These are phyloP conservation scores for Drosophila pectinifera DNA, from an alignment of 1,140 invertebrate genomes.

Conservation along the genomic window DNA sequence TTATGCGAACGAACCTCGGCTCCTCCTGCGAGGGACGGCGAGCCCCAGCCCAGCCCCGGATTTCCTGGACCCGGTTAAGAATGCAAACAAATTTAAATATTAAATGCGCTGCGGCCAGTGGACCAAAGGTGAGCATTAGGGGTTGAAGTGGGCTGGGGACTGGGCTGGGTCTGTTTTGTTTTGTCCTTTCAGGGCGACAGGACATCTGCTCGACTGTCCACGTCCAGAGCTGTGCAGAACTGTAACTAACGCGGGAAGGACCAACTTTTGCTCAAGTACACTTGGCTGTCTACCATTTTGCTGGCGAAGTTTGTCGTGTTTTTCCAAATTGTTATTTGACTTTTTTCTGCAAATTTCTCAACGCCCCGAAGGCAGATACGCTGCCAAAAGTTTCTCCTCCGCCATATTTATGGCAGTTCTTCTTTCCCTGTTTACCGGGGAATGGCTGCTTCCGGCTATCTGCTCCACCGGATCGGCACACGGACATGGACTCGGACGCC, in stretches of 20 bases:
- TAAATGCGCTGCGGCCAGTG: constrained; percentile 57
- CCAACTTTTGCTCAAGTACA: constrained; percentile 69
- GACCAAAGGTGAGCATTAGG: constrained; percentile 24
- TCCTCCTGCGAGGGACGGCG: constrained; percentile 35
- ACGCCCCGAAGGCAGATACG: constrained; percentile 58
- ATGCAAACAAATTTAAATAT: constrained; percentile 81
- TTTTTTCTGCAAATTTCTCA: constrained; percentile 61
- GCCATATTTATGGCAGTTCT: constrained; percentile 76
- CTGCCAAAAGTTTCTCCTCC: constrained; percentile 53
- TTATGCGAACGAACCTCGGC: constrained; percentile 27
- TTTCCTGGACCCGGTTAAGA: constrained; percentile 54
- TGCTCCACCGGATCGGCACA: constrained; percentile 12
- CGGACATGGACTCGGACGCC: not conserved
- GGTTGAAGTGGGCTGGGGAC: constrained; percentile 1
- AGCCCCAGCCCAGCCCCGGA: constrained; percentile 25
- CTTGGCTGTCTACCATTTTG: constrained; percentile 42
- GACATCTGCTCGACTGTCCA: constrained; percentile 72
- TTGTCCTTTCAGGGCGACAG: constrained; percentile 47
- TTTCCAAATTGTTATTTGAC: constrained; percentile 77
- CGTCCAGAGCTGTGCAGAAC: constrained; percentile 25
- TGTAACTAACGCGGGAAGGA: constrained; percentile 62
- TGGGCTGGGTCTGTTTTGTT: constrained; percentile 15
- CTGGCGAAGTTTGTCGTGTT: constrained; percentile 60
- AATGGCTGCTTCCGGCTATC: constrained; percentile 48
- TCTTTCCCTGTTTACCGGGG: constrained; percentile 26